Percentiles rank a stretch among this genome's conserved stretches.
Evolutionary conservation across 2,888 invertebrate species (phyloP).

Genomic region (Fragum whitleyi): DNA sequence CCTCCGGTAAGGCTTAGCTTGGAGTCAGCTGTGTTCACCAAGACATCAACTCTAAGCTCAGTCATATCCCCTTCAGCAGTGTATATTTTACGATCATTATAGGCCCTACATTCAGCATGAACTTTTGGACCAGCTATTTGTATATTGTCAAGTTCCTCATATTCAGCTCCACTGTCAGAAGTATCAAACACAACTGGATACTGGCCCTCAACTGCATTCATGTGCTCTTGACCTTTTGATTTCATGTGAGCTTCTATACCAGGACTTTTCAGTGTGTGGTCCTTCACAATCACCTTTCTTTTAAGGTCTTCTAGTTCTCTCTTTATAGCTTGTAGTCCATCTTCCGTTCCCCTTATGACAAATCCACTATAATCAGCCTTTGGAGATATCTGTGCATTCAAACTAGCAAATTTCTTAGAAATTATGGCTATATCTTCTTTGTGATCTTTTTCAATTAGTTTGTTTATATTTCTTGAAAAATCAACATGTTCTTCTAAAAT

Average conservation of each 20-base stretch:
- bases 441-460: constrained; percentile 52
- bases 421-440: constrained; percentile 46
- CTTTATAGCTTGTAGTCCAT: constrained; percentile 27
- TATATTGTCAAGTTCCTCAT: not conserved
- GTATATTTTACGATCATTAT: constrained; percentile 38
- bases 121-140: not conserved
- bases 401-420: constrained; percentile 23
- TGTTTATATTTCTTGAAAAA: constrained; percentile 32
- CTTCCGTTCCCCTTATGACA: constrained; percentile 36
- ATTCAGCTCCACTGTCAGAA: constrained; percentile 8
- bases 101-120: constrained; percentile 21
- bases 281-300: constrained; percentile 18
- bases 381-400: constrained; percentile 36
- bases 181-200: constrained; percentile 26
- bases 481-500: constrained; percentile 31
- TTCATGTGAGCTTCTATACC: constrained; percentile 45
- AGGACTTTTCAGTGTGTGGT: constrained; percentile 36
- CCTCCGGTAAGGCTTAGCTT: constrained; percentile 42
- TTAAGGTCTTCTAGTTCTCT: constrained; percentile 18
- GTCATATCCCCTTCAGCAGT: constrained; percentile 54
- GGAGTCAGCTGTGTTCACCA: constrained; percentile 42
- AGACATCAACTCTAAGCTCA: constrained; percentile 39
- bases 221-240: constrained; percentile 29
- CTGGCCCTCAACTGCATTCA: constrained; percentile 23
- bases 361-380: constrained; percentile 12